These are phyloP conservation scores for Amia ocellicauda DNA, from an alignment of 2,113 vertebrate species.

Conservation along the genomic window DNA sequence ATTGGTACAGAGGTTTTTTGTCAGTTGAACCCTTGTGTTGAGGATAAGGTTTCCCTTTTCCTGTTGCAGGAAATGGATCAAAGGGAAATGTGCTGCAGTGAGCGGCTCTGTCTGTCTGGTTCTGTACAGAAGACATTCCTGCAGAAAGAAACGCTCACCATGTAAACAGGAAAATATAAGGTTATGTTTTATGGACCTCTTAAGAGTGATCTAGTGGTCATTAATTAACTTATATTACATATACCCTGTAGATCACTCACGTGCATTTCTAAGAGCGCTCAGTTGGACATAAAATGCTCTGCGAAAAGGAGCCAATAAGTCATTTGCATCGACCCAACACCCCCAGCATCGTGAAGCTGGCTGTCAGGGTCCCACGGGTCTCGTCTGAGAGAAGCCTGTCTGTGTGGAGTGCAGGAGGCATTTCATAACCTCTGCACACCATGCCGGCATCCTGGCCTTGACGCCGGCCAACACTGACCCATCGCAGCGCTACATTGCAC, in stretches of 20 bases:
- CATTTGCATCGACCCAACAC: neutral
- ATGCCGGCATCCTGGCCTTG: too few species aligned
- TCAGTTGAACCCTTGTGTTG: too few species aligned
- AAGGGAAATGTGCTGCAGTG: too few species aligned
- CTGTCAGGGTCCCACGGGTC: neutral
- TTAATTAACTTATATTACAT: conserved; percentile 9
- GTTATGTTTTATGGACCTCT: conserved; percentile 1
- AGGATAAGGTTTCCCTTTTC: too few species aligned
- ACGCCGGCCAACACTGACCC: too few species aligned
- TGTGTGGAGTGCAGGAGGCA: neutral
- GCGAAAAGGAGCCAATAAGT: conserved; percentile 5
- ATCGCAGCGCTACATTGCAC: too few species aligned
- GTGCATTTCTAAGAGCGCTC: neutral
- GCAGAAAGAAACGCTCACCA: too few species aligned
- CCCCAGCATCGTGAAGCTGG: conserved; percentile 1
- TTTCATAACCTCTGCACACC: neutral
- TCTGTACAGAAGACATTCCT: too few species aligned
- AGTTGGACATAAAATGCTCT: conserved; percentile 8
- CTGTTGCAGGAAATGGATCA: too few species aligned
- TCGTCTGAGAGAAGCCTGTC: conserved; percentile 3
- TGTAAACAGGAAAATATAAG: neutral
- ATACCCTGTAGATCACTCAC: conserved; percentile 12
- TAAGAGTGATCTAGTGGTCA: conserved; percentile 9
- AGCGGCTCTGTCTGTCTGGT: too few species aligned
- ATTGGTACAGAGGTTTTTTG: too few species aligned